Evolutionary conservation across 2,888 invertebrate species (phyloP).

Genomic region (Ceraclea dissimilis): DNA sequence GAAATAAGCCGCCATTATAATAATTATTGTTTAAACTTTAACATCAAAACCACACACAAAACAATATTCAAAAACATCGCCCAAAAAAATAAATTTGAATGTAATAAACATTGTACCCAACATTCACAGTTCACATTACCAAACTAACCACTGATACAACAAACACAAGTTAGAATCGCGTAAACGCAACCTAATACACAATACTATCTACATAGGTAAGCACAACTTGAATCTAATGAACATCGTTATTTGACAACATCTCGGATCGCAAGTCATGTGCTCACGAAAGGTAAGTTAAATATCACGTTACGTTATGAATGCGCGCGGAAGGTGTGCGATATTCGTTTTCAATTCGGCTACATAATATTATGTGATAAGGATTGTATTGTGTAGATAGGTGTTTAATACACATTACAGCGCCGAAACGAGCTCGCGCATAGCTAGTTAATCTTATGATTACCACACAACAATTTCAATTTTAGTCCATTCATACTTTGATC

Average conservation of each 20-base stretch:
- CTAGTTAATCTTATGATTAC: too few relatives aligned
- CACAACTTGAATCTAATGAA: background rate
- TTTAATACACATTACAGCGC: too few relatives aligned
- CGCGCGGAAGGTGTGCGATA: background rate
- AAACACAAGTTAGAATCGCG: background rate
- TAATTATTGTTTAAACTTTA: background rate
- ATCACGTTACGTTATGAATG: background rate
- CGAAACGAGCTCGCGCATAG: too few relatives aligned
- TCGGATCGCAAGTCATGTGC: background rate
- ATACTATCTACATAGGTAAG: too few relatives aligned
- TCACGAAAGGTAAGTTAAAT: background rate
- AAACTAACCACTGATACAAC: background rate
- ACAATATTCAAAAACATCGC: too few relatives aligned
- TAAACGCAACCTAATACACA: background rate
- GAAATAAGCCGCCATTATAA: slow-evolving; percentile 57
- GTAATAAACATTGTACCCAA: too few relatives aligned
- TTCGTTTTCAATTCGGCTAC: background rate
- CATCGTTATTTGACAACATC: background rate
- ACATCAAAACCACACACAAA: background rate
- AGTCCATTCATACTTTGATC: too few relatives aligned
- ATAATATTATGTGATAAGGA: background rate
- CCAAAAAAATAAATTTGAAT: too few relatives aligned
- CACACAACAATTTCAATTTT: too few relatives aligned
- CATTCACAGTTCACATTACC: too few relatives aligned
- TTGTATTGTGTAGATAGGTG: background rate